A percentile compares a stretch with the other conserved stretches of the same genome.
Conservation (phyloP, 2,888 invertebrate species). For the Thereva unica region DNA sequence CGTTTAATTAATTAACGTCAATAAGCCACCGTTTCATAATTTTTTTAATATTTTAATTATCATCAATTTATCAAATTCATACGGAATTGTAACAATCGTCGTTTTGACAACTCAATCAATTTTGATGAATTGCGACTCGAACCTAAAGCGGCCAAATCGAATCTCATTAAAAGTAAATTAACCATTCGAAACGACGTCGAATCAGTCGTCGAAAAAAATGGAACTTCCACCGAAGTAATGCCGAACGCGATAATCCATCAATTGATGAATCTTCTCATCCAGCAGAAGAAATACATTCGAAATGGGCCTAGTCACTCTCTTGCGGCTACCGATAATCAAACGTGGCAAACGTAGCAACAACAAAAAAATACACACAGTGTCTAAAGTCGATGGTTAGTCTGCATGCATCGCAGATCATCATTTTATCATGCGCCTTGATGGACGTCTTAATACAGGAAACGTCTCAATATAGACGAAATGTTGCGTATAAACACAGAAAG, state of each 20-base stretch:
- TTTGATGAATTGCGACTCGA: background rate
- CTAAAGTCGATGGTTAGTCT: too few species aligned
- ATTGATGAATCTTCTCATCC: background rate
- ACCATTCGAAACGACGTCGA: background rate
- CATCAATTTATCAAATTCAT: too few species aligned
- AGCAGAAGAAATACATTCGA: background rate
- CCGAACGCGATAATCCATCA: slow-evolving; percentile 18
- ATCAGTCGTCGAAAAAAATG: background rate
- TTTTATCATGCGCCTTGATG: background rate
- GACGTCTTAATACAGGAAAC: slow-evolving; percentile 36
- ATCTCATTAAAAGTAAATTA: slow-evolving; percentile 32
- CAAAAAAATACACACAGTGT: slow-evolving; percentile 4
- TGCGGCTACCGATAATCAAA: slow-evolving; percentile 1
- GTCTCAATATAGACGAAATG: slow-evolving; percentile 47
- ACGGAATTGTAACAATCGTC: too few species aligned
- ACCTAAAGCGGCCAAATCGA: slow-evolving; percentile 7
- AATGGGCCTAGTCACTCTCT: background rate
- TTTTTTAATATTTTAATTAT: too few species aligned
- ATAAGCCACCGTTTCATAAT: too few species aligned
- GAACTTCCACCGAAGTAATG: background rate
- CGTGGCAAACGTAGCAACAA: slow-evolving; percentile 8
- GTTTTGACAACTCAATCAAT: too few species aligned
- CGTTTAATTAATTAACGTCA: too few species aligned
- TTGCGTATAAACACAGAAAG: slow-evolving; percentile 46
- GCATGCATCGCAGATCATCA: background rate